These are phyloP conservation scores for Physella acuta DNA, from an alignment of 1,140 invertebrate species.

Conservation along the genomic window DNA sequence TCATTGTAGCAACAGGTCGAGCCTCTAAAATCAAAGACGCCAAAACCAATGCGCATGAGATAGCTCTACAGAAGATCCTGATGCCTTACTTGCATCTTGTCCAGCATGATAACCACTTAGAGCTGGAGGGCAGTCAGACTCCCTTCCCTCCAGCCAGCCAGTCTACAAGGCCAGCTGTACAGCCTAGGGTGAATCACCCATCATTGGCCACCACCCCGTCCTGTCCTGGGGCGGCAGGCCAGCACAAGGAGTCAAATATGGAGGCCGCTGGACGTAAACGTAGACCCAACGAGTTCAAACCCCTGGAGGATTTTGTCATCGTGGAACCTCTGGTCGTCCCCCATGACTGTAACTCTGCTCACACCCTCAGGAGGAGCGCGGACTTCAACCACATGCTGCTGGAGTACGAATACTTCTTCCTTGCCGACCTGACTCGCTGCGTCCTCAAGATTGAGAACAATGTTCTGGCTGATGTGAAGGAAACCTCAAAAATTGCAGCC, in stretches of 20 bases:
- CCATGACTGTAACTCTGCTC: constrained; percentile 22
- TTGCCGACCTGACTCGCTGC: constrained; percentile 27
- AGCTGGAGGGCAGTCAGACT: constrained; percentile 30
- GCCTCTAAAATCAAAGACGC: constrained; percentile 39
- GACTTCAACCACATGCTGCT: constrained; percentile 40
- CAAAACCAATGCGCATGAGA: constrained; percentile 44
- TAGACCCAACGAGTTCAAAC: constrained; percentile 8
- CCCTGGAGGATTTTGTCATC: constrained; percentile 35
- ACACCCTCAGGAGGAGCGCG: constrained; percentile 35
- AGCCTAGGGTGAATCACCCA: background rate
- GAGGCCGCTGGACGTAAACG: constrained; percentile 16
- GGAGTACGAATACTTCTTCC: constrained; percentile 37
- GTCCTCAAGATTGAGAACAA: constrained; percentile 37
- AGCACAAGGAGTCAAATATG: constrained; percentile 28
- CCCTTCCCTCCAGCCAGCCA: constrained; percentile 25
- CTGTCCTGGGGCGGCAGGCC: background rate
- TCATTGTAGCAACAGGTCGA: constrained; percentile 31
- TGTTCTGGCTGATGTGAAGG: constrained; percentile 30
- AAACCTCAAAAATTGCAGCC: constrained; percentile 29
- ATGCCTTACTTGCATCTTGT: constrained; percentile 36
- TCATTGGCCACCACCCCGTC: background rate
- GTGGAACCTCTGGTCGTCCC: constrained; percentile 27
- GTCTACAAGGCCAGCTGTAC: constrained; percentile 11
- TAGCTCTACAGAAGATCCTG: constrained; percentile 36
- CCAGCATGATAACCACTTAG: constrained; percentile 28